Evolutionary conservation across 2,113 vertebrate species (phyloP).

Genomic region (Hyperoodon ampullatus): DNA sequence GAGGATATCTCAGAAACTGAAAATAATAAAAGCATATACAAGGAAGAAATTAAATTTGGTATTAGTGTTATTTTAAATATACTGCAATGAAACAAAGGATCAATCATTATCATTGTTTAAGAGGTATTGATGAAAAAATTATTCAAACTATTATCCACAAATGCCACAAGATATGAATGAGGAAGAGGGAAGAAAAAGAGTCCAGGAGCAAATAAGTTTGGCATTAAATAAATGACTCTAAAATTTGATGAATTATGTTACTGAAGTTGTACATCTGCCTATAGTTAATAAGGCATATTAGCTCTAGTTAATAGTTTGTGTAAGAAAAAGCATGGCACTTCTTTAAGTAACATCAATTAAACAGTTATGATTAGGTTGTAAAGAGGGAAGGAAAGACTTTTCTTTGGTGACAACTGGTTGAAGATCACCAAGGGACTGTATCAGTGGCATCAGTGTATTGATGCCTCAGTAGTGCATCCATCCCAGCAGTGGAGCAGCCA

Average conservation of each 20-base stretch:
- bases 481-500: background rate
- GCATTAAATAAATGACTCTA: background rate
- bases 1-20: background rate
- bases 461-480: background rate
- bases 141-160: background rate
- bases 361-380: background rate
- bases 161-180: background rate
- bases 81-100: background rate
- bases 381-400: background rate
- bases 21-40: background rate
- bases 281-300: background rate
- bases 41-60: background rate
- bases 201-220: background rate
- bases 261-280: background rate
- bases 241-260: background rate
- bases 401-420: background rate
- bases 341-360: background rate
- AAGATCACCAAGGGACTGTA: background rate
- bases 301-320: background rate
- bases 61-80: background rate
- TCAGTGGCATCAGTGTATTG: background rate
- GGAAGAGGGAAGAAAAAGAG: background rate
- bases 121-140: background rate
- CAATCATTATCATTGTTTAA: background rate
- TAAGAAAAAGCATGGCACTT: background rate